Base-by-base conservation (phyloP, 2,113 vertebrate genomes). In the Colius striatus region DNA sequence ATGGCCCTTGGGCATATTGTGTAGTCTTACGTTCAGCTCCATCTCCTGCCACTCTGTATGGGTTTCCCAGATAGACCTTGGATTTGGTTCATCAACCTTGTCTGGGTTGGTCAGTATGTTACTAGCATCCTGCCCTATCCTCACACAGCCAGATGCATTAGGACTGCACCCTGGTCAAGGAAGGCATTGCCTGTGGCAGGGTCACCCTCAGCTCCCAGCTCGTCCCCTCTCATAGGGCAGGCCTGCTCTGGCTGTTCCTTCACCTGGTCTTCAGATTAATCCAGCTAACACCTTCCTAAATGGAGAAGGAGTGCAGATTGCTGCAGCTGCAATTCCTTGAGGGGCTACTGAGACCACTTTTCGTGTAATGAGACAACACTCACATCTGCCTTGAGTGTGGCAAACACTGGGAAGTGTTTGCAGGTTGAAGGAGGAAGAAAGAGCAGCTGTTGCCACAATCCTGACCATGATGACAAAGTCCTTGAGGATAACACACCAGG, bases 141-240 rank as follows among this genome's bases (percentile, higher is more conserved):
- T 5, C 17, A 3, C 2, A 41, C 19, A 27, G 5, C 5, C 38
- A 63, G 20, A 32, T 67, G 22, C 53, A 87, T 55, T 51, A 87
- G 76, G 27, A 62, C 20, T 70, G 30, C 36, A 47, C 16, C 3
- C 7, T 67, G 8, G 32, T 51, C 55, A 77, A 18, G 16, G 27
- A 74, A 19, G n/a, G 17, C 30, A 34, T 41, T 68, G 34, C 26
- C 26, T 82, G 29, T 2, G 1, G 30, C 38, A 25, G 10, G 4
- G 21, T n/a, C 27, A 83, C 8, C 11, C 41, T 80, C 6, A 34
- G 30, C 25, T 55, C 25, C 38, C 34, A 76, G 9, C 18, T 60
- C 7, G 4, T 9, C 25, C 12, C 13, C 8, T 83, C 45, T 45
- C 0, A 0, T 6, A 50, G 15, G 6, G 29, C 47, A 87, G 41